Conservation (phyloP, 1,140 invertebrate genomes). For the Polypedilum vanderplanki region DNA sequence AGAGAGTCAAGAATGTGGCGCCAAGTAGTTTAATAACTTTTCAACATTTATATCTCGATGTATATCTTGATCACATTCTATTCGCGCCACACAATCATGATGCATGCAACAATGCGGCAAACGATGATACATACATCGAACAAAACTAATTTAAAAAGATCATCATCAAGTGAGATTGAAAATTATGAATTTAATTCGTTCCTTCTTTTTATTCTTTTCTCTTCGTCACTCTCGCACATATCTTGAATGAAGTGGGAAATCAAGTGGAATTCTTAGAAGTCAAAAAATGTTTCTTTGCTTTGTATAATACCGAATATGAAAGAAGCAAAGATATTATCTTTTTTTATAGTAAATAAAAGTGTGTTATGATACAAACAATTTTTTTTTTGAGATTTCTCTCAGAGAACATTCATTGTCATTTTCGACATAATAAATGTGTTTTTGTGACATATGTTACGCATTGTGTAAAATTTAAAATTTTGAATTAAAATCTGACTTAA, state of each 20-base stretch:
- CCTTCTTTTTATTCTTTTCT: too few species aligned
- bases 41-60: constrained; percentile 1
- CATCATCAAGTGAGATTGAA: background rate
- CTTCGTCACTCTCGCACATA: background rate
- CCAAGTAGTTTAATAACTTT: constrained; percentile 22
- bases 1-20: background rate
- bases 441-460: too few species aligned
- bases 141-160: constrained; percentile 28
- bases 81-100: background rate
- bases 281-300: background rate
- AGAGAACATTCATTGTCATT: too few species aligned
- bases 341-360: background rate
- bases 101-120: background rate
- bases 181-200: background rate
- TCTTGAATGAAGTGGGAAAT: constrained; percentile 15
- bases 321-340: background rate
- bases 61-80: background rate
- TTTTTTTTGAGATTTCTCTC: background rate
- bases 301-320: background rate
- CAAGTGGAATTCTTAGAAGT: constrained; percentile 24
- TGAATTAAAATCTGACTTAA: too few species aligned
- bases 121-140: constrained; percentile 14
- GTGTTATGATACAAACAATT: background rate
- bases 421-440: too few species aligned
- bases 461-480: too few species aligned